Evolutionary conservation across 2,113 vertebrate species (phyloP), one percentile per base, ranked within the genome.

Genomic region (Neotoma lepida): DNA sequence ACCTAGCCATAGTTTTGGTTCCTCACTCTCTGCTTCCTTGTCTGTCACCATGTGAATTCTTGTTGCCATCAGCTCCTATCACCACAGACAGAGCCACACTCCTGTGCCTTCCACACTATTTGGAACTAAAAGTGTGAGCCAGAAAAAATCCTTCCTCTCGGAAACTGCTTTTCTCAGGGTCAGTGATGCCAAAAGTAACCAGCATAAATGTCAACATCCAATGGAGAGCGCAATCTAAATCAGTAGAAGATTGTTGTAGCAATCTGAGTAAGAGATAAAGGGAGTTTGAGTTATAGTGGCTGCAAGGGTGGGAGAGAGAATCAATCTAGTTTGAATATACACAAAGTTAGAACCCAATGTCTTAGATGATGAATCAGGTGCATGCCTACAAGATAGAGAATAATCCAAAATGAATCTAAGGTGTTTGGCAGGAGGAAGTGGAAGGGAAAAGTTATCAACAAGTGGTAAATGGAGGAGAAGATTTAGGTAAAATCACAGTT

Each of bases 341-440:
- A 39, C 64, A 73, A 88, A 73, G 17, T 41, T 94, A 91, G 78
- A 86, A 17, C 26, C 33, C 39, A 66, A 87, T 86, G 20, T 8
- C 22, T 89, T 95, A 64, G 39, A 33, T 94, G 68, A 84, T n/a
- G 26, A 93, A 49, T 66, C 82, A 41, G n/a, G 56, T 89, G 35
- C 77, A 33, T n/a, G 39, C 74, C 46, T 44, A 78, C 84, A 63
- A 80, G 84, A 94, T 81, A 87, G 14, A 89, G 35, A 95, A 74
- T 44, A 64, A 86, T 76, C 56, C 54, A 93, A 89, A 58, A 56
- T 86, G 49, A 86, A 24, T 70, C 58, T 82, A 87, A 54, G 18
- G 12, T 64, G 46, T 96, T 89, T 95, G 54, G 35, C 17, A 73
- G 63, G 44, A 82, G 41, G 51, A 90, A 88, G 44, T 80, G 30